phyloP scores from a whole-genome alignment of 2,888 invertebrate genomes.

The Acanthosoma haemorrhoidale region DNA sequence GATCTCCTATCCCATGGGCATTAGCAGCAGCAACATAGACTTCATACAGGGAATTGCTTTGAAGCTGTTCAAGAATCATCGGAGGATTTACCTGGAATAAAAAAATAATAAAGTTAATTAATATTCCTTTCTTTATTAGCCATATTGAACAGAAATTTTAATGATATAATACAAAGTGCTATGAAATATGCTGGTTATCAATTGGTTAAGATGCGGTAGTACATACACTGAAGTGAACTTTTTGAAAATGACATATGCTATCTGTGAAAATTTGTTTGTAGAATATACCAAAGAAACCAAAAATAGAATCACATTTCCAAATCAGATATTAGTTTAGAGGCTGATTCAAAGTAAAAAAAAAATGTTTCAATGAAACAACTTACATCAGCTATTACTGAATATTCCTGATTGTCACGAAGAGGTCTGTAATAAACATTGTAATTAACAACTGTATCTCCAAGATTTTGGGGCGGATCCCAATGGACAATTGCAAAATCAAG shows the following conservation, averaged over 20 bases:
- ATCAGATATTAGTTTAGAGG: no score
- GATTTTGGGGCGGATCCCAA: slow-evolving; percentile 66
- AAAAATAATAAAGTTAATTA: background rate
- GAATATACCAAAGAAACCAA: no score
- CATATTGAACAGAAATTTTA: no score
- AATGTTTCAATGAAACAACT: background rate
- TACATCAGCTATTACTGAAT: slow-evolving; percentile 53
- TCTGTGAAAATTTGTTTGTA: no score
- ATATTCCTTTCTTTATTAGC: no score
- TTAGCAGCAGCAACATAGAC: slow-evolving; percentile 75
- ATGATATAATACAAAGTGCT: no score
- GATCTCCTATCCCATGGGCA: slow-evolving; percentile 69
- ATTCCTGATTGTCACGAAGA: slow-evolving; percentile 53
- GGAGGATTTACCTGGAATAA: slow-evolving; percentile 48
- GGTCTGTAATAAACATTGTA: slow-evolving; percentile 58
- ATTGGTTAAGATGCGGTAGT: no score
- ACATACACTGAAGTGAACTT: no score
- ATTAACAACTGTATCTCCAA: slow-evolving; percentile 64
- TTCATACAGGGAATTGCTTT: slow-evolving; percentile 71
- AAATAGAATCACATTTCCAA: no score
- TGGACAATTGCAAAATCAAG: slow-evolving; percentile 71
- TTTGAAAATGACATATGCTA: no score
- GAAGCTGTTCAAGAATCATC: slow-evolving; percentile 66
- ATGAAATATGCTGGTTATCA: no score
- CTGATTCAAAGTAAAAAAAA: no score